A percentile compares a stretch with the other conserved stretches of the same genome.
phyloP scores from a whole-genome alignment of 1,140 invertebrate species.

The Drosophila sulfurigaster region DNA sequence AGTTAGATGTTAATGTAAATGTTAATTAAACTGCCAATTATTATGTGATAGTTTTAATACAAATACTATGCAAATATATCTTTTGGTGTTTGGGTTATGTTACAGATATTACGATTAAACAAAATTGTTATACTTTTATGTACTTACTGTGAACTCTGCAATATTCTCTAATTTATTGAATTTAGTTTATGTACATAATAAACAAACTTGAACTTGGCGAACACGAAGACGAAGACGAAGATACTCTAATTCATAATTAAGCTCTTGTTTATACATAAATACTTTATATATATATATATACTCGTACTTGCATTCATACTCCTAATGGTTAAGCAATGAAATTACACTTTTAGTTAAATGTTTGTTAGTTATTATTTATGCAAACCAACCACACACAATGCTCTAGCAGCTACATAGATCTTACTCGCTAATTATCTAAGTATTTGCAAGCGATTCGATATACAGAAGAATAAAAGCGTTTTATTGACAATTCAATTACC shows the following conservation, averaged over 20 bases:
- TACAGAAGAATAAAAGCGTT: constrained; percentile 72
- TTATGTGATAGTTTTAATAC: constrained; percentile 81
- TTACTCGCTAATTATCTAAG: constrained; percentile 67
- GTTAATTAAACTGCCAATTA: constrained; percentile 79
- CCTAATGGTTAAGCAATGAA: constrained; percentile 14
- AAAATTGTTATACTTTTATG: constrained; percentile 39
- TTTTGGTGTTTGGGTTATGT: constrained; percentile 78
- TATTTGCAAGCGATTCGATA: constrained; percentile 72
- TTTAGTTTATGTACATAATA: constrained; percentile 64
- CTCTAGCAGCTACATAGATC: constrained; percentile 65
- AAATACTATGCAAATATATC: constrained; percentile 46
- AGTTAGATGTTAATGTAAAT: constrained; percentile 43
- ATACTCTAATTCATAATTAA: constrained; percentile 59
- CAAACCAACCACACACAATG: constrained; percentile 40
- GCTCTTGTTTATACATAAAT: constrained; percentile 40
- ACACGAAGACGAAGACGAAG: constrained; percentile 4
- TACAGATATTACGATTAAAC: constrained; percentile 42
- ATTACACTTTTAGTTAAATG: constrained; percentile 73
- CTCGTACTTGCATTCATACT: constrained; percentile 7
- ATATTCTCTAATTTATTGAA: constrained; percentile 82
- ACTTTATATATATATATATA: constrained; percentile 3
- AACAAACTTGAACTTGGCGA: constrained; percentile 11
- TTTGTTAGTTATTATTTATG: constrained; percentile 83
- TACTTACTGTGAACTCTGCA: constrained; percentile 65
- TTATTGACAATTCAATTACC: constrained; percentile 75